phyloP scores from a whole-genome alignment of 2,888 invertebrate species.

The Cancer borealis region DNA sequence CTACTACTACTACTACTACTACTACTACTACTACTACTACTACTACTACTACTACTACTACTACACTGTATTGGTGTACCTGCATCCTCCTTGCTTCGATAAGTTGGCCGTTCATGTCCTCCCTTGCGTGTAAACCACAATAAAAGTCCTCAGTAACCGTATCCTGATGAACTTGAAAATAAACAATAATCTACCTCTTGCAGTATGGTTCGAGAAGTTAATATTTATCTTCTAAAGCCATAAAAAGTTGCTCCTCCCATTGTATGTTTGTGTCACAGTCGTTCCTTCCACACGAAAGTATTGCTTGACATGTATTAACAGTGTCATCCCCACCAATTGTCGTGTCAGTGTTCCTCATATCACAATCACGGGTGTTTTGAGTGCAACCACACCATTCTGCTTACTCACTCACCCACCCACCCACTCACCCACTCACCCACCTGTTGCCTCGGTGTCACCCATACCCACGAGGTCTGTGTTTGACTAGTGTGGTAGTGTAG shows the following conservation, averaged over 20 bases:
- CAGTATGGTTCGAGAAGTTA: not conserved
- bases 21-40: slow-evolving; percentile 44
- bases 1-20: slow-evolving; percentile 14
- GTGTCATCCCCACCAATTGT: slow-evolving; percentile 27
- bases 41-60: slow-evolving; percentile 42
- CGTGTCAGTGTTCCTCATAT: not conserved
- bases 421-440: slow-evolving; percentile 36
- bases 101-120: not conserved
- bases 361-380: not conserved
- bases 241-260: not conserved
- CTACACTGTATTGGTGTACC: slow-evolving; percentile 10
- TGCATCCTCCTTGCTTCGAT: slow-evolving; percentile 25
- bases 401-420: slow-evolving; percentile 30
- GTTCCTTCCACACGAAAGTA: slow-evolving; percentile 9
- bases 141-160: not conserved
- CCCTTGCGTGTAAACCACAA: not conserved
- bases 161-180: not conserved
- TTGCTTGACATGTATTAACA: not conserved
- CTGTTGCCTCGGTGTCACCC: not conserved
- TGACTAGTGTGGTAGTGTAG: not conserved
- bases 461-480: not conserved
- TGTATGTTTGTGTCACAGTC: not conserved
- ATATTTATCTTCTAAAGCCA: not conserved
- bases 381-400: slow-evolving; percentile 12
- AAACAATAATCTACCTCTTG: not conserved